Evolutionary conservation across 2,113 vertebrate genomes (phyloP).

Genomic region (Apodemus sylvaticus): DNA sequence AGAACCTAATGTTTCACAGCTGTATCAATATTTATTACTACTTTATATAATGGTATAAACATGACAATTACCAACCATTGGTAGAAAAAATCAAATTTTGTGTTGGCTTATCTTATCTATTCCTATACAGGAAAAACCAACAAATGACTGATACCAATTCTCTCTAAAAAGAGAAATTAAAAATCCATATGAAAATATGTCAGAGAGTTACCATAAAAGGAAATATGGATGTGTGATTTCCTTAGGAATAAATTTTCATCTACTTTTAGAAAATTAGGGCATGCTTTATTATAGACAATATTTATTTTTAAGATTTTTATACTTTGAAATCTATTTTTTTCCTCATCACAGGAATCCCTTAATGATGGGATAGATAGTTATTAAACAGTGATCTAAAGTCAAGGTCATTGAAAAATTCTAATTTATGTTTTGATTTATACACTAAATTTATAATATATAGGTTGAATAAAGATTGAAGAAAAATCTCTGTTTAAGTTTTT

Average conservation of each 20-base stretch:
- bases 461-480: background rate
- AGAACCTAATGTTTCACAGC: background rate
- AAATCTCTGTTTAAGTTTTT: background rate
- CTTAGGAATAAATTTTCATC: background rate
- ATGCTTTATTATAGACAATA: background rate
- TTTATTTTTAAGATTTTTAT: constrained; percentile 1
- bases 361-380: background rate
- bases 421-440: background rate
- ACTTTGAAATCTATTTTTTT: background rate
- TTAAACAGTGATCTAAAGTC: background rate
- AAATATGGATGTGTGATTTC: background rate
- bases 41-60: background rate
- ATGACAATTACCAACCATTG: background rate
- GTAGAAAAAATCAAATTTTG: background rate
- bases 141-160: background rate
- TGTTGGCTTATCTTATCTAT: background rate
- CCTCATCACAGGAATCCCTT: background rate
- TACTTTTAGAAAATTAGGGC: background rate
- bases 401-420: background rate
- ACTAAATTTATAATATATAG: background rate
- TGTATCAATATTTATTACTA: background rate
- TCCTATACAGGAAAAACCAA: background rate
- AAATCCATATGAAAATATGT: background rate
- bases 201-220: background rate
- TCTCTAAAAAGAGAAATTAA: background rate